Base-by-base conservation (phyloP, 1,140 invertebrate species). In the Calliopsis andreniformis region DNA sequence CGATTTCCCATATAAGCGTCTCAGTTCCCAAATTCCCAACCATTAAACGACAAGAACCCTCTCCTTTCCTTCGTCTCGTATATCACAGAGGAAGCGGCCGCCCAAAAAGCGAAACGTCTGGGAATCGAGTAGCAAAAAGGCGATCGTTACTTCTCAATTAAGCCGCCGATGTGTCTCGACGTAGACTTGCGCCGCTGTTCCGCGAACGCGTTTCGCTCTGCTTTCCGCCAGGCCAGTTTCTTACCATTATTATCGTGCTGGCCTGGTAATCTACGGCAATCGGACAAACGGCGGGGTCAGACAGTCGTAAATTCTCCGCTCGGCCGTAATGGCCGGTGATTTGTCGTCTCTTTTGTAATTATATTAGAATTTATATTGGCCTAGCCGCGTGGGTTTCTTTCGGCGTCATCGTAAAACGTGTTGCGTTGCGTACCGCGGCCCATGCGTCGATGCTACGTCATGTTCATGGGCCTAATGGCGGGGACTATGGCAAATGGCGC, bases 121-220 rank as follows among this genome's bases (percentile, higher is more conserved):
- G n/a, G 20, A 39, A 0, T 12, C 7, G 55, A n/a, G 30, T 5
- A 0, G 39, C 30, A 12, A 63, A 76, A 45, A 71, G 35, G 14
- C 43, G 39, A 55, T 58, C 20, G 49, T 72, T 77, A 63, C 56
- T 72, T 77, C 68, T 77, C 68, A 63, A 77, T 77, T 71, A 72
- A 47, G 28, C 20, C 23, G 2, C 20, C 16, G 45, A 14, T 16
- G n/a, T 20, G 16, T 39, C 43, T 30, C 16, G 56, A 63, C 51
- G 45, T 18, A 6, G 55, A 45, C n/a, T 6, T 47, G 7, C 16
- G 10, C 35, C 8, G 20, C 32, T 42, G 45, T 35, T 39, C 47
- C 25, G 8, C 51, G 23, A 49, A 55, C 25, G n/a, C n/a, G 23
- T 63, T 25, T 63, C 25, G n/a, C 42, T 43, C 30, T 10, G 59